Conservation (phyloP, 1,140 invertebrate species). For the Alviniconcha marisindica region DNA sequence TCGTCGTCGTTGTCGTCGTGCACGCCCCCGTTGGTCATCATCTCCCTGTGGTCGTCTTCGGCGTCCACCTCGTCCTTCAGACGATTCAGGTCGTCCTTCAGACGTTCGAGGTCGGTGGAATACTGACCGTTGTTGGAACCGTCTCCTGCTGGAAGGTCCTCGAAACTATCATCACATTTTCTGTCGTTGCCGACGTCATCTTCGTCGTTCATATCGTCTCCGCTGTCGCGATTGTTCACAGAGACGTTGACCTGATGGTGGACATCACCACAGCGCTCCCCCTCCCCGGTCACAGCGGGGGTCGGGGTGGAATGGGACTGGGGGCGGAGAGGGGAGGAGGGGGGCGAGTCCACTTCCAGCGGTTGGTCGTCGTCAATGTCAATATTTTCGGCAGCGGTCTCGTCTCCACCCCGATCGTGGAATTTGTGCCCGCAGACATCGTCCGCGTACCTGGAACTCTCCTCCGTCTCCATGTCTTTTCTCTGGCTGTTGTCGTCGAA, state of each 20-base stretch:
- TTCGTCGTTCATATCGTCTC: slow-evolving; percentile 14
- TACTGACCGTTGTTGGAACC: not conserved
- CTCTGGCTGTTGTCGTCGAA: not conserved
- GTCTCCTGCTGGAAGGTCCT: not conserved
- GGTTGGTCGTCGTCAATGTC: slow-evolving; percentile 42
- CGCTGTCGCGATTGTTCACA: not conserved
- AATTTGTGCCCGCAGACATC: slow-evolving; percentile 6
- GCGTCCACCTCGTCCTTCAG: slow-evolving; percentile 1
- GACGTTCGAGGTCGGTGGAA: not conserved
- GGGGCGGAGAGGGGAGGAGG: slow-evolving; percentile 39
- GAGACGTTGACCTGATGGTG: not conserved
- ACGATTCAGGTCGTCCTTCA: slow-evolving; percentile 8
- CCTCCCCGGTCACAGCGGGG: not conserved
- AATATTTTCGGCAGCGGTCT: slow-evolving; percentile 18
- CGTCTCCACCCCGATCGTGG: slow-evolving; percentile 16
- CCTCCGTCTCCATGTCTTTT: not conserved
- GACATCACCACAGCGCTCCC: not conserved
- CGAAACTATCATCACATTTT: slow-evolving; percentile 34
- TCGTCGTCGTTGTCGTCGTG: slow-evolving; percentile 35
- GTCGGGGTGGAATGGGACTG: slow-evolving; percentile 18
- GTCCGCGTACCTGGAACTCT: slow-evolving; percentile 4
- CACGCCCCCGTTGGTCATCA: slow-evolving; percentile 31
- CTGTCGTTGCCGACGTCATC: slow-evolving; percentile 6
- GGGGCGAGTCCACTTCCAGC: slow-evolving; percentile 43
- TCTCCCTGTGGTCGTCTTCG: slow-evolving; percentile 27